Evolutionary conservation across 2,797 vertebrate genomes (phyloP).

Genomic region (Oryzias sinensis): DNA sequence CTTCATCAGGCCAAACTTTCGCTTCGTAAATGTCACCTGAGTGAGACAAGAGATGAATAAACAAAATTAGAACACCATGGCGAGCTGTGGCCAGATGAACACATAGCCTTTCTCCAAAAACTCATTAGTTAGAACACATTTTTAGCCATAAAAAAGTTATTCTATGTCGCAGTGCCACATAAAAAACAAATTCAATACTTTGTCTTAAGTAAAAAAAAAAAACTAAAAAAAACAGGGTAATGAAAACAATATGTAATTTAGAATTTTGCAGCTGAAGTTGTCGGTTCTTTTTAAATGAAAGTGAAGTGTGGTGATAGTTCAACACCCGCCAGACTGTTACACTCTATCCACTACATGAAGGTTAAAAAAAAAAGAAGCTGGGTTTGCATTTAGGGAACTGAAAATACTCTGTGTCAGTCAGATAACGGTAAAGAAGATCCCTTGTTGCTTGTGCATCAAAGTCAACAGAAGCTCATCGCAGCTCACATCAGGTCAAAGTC

Average conservation of each 20-base stretch:
- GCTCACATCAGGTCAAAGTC: conserved; percentile 30
- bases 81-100: conserved; percentile 7
- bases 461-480: conserved; percentile 32
- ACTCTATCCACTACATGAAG: conserved; percentile 56
- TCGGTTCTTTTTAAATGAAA: conserved; percentile 42
- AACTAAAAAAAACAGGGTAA: conserved; percentile 20
- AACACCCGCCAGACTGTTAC: conserved; percentile 47
- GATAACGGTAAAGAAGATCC: conserved; percentile 69
- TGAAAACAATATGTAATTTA: conserved; percentile 28
- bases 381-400: conserved; percentile 67
- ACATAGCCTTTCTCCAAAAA: not conserved
- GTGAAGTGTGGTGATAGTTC: conserved; percentile 42
- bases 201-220: not conserved
- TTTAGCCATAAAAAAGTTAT: too few relatives aligned
- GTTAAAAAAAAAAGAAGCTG: conserved; percentile 58
- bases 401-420: conserved; percentile 67
- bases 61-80: conserved; percentile 16
- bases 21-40: conserved; percentile 95
- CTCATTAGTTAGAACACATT: too few relatives aligned
- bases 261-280: conserved; percentile 33
- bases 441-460: conserved; percentile 64
- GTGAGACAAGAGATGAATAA: conserved; percentile 28
- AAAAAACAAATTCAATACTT: too few relatives aligned
- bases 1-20: conserved; percentile 98
- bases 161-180: too few relatives aligned